Percentiles rank a stretch among this genome's conserved stretches.
phyloP scores from a whole-genome alignment of 1,140 invertebrate genomes.

The Galendromus occidentalis region DNA sequence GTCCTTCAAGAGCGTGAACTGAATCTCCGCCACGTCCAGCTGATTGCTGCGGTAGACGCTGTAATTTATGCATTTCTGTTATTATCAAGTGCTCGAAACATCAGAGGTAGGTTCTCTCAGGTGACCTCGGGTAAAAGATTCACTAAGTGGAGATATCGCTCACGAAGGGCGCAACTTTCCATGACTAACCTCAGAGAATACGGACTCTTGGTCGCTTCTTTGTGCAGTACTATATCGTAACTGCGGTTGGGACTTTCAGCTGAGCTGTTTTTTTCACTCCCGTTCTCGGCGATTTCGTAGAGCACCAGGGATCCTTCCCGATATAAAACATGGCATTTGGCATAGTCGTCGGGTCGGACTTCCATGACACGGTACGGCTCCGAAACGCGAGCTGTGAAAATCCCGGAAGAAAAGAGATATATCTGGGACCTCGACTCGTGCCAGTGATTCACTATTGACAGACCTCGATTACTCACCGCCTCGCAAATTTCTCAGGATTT shows the following conservation, averaged over 20 bases:
- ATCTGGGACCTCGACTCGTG: too few species aligned
- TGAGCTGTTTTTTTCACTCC: neutral
- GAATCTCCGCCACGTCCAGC: slow-evolving; percentile 39
- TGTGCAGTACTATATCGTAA: slow-evolving; percentile 49
- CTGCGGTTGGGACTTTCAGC: slow-evolving; percentile 25
- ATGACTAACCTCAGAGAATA: slow-evolving; percentile 40
- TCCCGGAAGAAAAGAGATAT: too few species aligned
- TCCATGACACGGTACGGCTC: slow-evolving; percentile 34
- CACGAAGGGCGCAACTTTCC: too few species aligned
- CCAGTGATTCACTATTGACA: too few species aligned
- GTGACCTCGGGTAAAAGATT: too few species aligned
- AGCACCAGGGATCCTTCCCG: slow-evolving; percentile 47
- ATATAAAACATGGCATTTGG: slow-evolving; percentile 37
- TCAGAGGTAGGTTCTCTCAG: too few species aligned
- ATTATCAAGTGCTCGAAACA: slow-evolving; percentile 10
- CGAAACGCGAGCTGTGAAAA: neutral
- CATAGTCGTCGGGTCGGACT: slow-evolving; percentile 42
- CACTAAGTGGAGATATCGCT: too few species aligned
- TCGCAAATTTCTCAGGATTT: too few species aligned
- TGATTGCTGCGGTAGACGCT: slow-evolving; percentile 51
- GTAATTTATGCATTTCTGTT: slow-evolving; percentile 20
- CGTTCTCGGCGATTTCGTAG: slow-evolving; percentile 29
- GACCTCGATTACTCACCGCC: too few species aligned
- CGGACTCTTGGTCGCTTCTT: slow-evolving; percentile 42
- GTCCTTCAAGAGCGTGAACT: slow-evolving; percentile 43